Conservation (phyloP, 1,140 invertebrate genomes). For the Drosophila hydei region DNA sequence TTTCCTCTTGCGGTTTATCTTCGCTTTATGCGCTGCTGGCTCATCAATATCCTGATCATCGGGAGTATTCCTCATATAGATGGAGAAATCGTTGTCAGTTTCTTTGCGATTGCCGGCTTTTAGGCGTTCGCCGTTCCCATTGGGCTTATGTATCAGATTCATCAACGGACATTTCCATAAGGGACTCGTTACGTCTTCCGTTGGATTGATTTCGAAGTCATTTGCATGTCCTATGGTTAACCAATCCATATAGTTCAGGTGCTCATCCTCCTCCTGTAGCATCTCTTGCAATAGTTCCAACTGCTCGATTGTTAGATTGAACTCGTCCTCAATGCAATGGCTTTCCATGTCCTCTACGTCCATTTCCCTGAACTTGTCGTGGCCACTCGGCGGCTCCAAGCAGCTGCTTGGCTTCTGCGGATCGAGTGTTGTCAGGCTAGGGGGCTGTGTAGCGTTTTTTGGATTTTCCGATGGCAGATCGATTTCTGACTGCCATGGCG, state of each 20-base stretch:
- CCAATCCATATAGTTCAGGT: neutral
- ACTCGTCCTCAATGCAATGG: neutral
- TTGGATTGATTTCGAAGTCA: too few species aligned
- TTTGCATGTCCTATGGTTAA: too few species aligned
- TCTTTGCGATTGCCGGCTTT: slow-evolving; percentile 26
- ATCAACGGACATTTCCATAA: slow-evolving; percentile 36
- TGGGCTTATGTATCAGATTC: slow-evolving; percentile 37
- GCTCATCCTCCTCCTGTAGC: neutral
- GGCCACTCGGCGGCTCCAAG: too few species aligned
- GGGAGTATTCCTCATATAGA: slow-evolving; percentile 54
- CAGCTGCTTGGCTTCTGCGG: neutral
- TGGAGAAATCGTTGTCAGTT: slow-evolving; percentile 29
- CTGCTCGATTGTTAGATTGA: neutral
- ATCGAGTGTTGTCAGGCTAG: neutral
- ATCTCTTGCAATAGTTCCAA: neutral
- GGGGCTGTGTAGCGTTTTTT: neutral
- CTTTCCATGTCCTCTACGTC: neutral
- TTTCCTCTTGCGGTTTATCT: too few species aligned
- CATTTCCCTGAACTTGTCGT: neutral
- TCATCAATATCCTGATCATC: slow-evolving; percentile 57
- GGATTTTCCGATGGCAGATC: neutral
- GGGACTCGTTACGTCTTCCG: slow-evolving; percentile 7
- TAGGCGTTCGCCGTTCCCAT: slow-evolving; percentile 10
- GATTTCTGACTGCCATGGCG: neutral
- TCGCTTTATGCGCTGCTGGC: too few species aligned